Evolutionary conservation across 2,113 vertebrate species (phyloP), one percentile per base, ranked within the genome.

Genomic region (Oncorhynchus clarkii): DNA sequence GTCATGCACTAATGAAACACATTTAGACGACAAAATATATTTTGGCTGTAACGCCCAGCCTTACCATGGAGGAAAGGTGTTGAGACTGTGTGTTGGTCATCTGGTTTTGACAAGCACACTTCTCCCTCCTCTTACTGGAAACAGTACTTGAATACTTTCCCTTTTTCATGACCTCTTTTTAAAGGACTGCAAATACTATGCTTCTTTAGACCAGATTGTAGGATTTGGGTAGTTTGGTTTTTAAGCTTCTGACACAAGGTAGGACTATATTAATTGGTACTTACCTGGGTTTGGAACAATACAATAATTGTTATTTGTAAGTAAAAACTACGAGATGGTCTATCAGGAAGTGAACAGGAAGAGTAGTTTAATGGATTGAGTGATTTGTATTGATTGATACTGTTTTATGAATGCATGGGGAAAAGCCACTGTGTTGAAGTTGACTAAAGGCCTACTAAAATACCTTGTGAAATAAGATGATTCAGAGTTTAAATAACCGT

Each of bases 401-500:
- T 67, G 76, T 12, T 68, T 18, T 14, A 81, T 81, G 79, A 85
- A 82, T 77, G 80, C 80, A 80, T 8, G 1, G 39, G 73, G 29
- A 34, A 68, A 6, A 39, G 67, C 20, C 18, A 22, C 8, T 68
- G 67, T 67, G 66, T 45, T 51, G 76, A 76, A 57, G 82, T 88
- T 70, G 75, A 80, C 31, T 39, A 39, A 70, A 24, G 77, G 81
- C 76, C 77, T 80, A 14, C 0, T 22, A 16, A 24, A 45, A n/a
- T 64, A 69, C 74, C 75, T 79, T 45, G 60, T 68, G 49, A 54
- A 54, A 71, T 26, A 3, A 14, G 16, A 76, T 4, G 29, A 66
- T 51, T 27, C 59, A 59, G 73, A 67, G 73, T 45, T 16, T 67
- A 78, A 26, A 27, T 70, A 31, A 29, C 12, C 29, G 27, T 67